Base-by-base conservation (phyloP, 53 echinoderm and acorn worm genomes). In the Crossaster papposus region DNA sequence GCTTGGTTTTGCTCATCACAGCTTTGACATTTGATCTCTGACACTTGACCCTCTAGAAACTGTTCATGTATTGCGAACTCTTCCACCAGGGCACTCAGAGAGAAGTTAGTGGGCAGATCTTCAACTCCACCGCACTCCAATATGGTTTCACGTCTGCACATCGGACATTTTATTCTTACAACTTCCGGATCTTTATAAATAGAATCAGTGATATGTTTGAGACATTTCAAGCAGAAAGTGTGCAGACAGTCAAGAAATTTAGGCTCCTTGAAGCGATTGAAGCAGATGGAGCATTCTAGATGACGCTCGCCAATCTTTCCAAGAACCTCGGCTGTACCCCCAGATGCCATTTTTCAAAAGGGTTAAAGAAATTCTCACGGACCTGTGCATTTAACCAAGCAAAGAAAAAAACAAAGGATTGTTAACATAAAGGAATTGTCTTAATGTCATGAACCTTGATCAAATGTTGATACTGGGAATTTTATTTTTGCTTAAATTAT, bases 211-310 rank as follows among this genome's bases (percentile, higher is more conserved):
- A 78, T 50, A 4, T 78, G 8, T n/a, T 78, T 22, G n/a, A 78
- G 78, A 24, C 78, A 78, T 22, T 78, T 78, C 9, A 51, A 26
- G 78, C 78, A 78, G 52, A 78, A 78, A 5, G 14, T 50, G 78
- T 78, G 78, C 3, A 51, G 24, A 22, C 78, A 78, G 28, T 78
- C 51, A 23, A 78, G 78, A n/a, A 78, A n/a, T 78, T 78, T 78
- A n/a, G 78, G 78, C 37, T 78, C 78, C 44, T 6, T 78, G 50
- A 78, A 78, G n/a, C 50, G 78, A 2, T 37, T 4, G 1, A 44
- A 51, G 78, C 78, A 78, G 78, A 78, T 51, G n/a, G 78, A 28
- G 35, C 78, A 78, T 78, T 78, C 84, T 23, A 68, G 68, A 68
- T 68, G 68, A 68, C 28, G 24, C 68, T 68, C 68, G 22, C 68